Percentiles rank a stretch among this genome's conserved stretches.
phyloP scores from a whole-genome alignment of 2,888 invertebrate species.

The Cosmia pyralina region DNA sequence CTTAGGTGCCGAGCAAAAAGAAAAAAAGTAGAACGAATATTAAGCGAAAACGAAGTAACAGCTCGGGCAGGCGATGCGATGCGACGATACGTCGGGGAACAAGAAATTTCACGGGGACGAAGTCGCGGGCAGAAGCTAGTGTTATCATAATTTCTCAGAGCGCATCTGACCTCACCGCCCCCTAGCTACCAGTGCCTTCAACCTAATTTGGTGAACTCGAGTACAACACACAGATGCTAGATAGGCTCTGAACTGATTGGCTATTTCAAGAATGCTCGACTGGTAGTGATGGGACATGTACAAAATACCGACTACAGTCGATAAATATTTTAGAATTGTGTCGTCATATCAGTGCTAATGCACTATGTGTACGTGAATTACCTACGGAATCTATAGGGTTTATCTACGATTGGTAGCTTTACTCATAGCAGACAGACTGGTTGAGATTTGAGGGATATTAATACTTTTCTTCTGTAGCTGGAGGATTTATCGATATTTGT shows the following conservation, averaged over 20 bases:
- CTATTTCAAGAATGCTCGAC: background rate
- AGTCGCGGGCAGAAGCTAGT: too few species aligned
- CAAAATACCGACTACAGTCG: background rate
- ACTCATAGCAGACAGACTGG: background rate
- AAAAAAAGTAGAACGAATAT: too few species aligned
- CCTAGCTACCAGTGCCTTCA: background rate
- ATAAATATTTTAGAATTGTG: background rate
- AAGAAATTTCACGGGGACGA: too few species aligned
- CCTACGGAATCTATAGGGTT: background rate
- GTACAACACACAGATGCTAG: background rate
- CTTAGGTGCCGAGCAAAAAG: too few species aligned
- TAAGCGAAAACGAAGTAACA: too few species aligned
- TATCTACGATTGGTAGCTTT: background rate
- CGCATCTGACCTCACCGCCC: background rate
- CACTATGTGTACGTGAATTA: background rate
- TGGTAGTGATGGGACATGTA: background rate
- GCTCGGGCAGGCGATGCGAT: too few species aligned
- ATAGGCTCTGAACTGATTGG: background rate
- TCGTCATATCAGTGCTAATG: background rate
- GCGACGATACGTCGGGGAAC: too few species aligned
- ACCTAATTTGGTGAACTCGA: background rate
- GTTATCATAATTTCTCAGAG: background rate
- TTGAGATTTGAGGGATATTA: background rate
- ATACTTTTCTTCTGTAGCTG: background rate
- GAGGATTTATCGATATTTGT: conserved; percentile 1